Conservation (phyloP, 2,888 invertebrate genomes). For the Drosophila mimetica region DNA sequence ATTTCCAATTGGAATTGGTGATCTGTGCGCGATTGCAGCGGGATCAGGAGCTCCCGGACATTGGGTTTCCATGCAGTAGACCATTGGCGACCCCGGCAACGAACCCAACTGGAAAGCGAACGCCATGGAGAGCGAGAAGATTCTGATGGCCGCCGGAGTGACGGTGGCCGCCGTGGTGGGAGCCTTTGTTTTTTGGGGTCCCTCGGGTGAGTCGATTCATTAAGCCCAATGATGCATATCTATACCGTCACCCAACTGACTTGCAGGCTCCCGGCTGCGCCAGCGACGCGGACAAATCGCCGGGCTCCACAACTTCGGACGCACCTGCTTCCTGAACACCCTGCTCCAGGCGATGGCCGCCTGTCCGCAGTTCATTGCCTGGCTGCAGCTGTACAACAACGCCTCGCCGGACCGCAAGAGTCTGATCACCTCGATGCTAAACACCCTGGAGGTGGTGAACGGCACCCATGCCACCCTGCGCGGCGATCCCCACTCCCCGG, state of each 20-base stretch:
- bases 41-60: slow-evolving; percentile 6
- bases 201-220: slow-evolving; percentile 79
- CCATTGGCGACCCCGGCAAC: background rate
- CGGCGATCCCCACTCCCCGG: slow-evolving; percentile 86
- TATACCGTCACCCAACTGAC: background rate
- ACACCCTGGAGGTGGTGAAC: slow-evolving; percentile 88
- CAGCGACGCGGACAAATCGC: slow-evolving; percentile 90
- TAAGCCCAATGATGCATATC: background rate
- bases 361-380: slow-evolving; percentile 92
- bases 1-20: background rate
- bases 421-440: slow-evolving; percentile 90
- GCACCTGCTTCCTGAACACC: slow-evolving; percentile 97
- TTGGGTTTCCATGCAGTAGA: slow-evolving; percentile 9
- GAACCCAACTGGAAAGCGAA: background rate
- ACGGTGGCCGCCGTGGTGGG: slow-evolving; percentile 92
- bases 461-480: slow-evolving; percentile 89
- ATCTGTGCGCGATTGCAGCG: background rate
- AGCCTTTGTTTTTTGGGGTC: slow-evolving; percentile 92
- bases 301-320: slow-evolving; percentile 95
- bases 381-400: slow-evolving; percentile 89
- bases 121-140: slow-evolving; percentile 88
- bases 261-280: slow-evolving; percentile 85
- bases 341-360: slow-evolving; percentile 95
- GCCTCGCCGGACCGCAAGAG: slow-evolving; percentile 88
- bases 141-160: slow-evolving; percentile 91